Percentiles rank a stretch among this genome's conserved stretches.
These are phyloP conservation scores for Alosa sapidissima DNA, from an alignment of 2,797 vertebrate genomes.

Conservation along the genomic window DNA sequence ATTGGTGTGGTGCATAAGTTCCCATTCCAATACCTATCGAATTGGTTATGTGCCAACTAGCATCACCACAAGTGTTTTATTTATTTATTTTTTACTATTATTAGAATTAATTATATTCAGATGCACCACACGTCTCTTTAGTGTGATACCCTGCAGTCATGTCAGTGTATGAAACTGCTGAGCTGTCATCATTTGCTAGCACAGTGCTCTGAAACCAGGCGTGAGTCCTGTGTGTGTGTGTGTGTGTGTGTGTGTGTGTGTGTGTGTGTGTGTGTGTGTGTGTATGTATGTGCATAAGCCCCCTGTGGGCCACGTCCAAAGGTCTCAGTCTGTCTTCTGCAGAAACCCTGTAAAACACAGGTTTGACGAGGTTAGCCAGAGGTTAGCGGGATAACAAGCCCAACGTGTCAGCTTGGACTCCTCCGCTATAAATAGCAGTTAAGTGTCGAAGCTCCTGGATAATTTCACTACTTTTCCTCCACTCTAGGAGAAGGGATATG, in stretches of 20 bases:
- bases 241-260: not conserved
- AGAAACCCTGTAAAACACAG: conserved; percentile 13
- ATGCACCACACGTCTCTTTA: too few relatives aligned
- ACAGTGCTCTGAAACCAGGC: not conserved
- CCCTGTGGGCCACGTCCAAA: not conserved
- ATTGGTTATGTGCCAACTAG: too few relatives aligned
- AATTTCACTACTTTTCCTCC: conserved; percentile 25
- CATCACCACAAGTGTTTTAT: too few relatives aligned
- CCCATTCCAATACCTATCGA: too few relatives aligned
- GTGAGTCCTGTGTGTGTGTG: not conserved
- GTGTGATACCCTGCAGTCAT: too few relatives aligned
- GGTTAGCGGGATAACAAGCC: conserved; percentile 1
- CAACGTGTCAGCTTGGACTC: not conserved
- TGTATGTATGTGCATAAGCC: too few relatives aligned
- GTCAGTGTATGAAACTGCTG: not conserved
- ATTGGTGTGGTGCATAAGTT: too few relatives aligned
- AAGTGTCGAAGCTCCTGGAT: conserved; percentile 14
- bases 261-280: too few relatives aligned
- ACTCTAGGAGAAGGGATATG: conserved; percentile 12
- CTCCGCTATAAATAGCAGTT: conserved; percentile 27
- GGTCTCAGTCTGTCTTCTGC: not conserved
- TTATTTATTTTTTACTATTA: too few relatives aligned
- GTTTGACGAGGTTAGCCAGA: not conserved
- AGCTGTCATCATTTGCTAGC: not conserved
- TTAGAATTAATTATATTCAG: too few relatives aligned